Percentiles rank a stretch among this genome's conserved stretches.
Evolutionary conservation across 1,140 invertebrate species (phyloP).

Genomic region (Trialeurodes vaporariorum): DNA sequence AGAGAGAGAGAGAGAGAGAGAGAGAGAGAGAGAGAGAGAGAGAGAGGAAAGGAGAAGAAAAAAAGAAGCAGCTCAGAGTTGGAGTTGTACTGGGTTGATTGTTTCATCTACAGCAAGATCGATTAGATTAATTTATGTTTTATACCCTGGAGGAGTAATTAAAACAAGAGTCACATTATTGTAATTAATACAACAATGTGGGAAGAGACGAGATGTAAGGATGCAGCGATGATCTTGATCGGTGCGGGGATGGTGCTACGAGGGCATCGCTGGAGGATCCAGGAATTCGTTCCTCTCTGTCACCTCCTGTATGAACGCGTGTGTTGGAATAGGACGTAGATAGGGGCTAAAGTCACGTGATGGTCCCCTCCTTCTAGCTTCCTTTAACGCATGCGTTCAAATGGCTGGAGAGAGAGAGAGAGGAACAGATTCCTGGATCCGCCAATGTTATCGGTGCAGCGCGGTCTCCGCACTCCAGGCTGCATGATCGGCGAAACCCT

Average conservation of each 20-base stretch:
- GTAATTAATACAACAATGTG: not conserved
- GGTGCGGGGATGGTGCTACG: no score
- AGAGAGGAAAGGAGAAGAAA: not conserved
- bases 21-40: not conserved
- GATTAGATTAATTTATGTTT: conserved; percentile 1
- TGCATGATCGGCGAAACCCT: not conserved
- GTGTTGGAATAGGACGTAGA: no score
- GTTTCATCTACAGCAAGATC: not conserved
- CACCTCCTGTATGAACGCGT: no score
- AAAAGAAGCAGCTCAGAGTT: not conserved
- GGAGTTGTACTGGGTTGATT: not conserved
- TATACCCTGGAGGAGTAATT: not conserved
- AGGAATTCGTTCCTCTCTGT: no score
- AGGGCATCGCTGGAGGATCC: no score
- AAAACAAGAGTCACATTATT: not conserved
- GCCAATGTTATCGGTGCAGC: no score
- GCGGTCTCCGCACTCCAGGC: no score
- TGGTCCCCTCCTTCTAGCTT: no score
- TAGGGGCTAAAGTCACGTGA: no score
- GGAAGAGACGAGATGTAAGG: not conserved
- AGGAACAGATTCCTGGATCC: no score
- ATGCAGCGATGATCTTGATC: not conserved
- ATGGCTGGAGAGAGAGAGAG: no score
- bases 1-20: not conserved
- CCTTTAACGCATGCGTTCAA: no score